Conservation (phyloP, 2,888 invertebrate species). For the Apotomis betuletana region DNA sequence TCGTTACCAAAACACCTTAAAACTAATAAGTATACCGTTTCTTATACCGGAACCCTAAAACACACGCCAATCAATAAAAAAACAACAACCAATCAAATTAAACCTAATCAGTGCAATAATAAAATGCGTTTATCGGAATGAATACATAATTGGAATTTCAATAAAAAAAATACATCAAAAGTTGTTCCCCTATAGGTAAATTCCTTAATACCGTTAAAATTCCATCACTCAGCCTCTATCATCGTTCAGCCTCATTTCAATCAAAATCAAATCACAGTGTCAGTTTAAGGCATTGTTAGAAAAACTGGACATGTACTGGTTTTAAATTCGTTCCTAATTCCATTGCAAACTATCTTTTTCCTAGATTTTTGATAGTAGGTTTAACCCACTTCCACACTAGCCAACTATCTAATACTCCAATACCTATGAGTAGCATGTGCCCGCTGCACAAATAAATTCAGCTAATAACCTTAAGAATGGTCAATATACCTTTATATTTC, state of each 20-base stretch:
- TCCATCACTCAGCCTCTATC: conserved; percentile 32
- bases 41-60: conserved; percentile 12
- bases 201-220: conserved; percentile 26
- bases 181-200: conserved; percentile 32
- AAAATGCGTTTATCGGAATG: conserved; percentile 41
- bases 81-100: conserved; percentile 33
- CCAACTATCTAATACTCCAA: neutral
- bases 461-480: neutral
- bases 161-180: conserved; percentile 31
- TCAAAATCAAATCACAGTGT: conserved; percentile 37
- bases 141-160: conserved; percentile 29
- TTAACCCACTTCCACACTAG: conserved; percentile 13
- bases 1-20: conserved; percentile 25
- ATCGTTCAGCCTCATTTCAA: conserved; percentile 34
- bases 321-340: neutral
- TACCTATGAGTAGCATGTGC: neutral
- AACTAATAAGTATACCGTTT: neutral
- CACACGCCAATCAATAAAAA: conserved; percentile 24
- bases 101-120: conserved; percentile 41
- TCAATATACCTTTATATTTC: too few species aligned
- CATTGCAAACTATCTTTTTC: neutral
- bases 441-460: neutral
- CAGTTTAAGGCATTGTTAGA: conserved; percentile 32
- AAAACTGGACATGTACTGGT: conserved; percentile 35
- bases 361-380: neutral